phyloP scores from a whole-genome alignment of 2,797 vertebrate genomes.

The Xiphophorus birchmanni region DNA sequence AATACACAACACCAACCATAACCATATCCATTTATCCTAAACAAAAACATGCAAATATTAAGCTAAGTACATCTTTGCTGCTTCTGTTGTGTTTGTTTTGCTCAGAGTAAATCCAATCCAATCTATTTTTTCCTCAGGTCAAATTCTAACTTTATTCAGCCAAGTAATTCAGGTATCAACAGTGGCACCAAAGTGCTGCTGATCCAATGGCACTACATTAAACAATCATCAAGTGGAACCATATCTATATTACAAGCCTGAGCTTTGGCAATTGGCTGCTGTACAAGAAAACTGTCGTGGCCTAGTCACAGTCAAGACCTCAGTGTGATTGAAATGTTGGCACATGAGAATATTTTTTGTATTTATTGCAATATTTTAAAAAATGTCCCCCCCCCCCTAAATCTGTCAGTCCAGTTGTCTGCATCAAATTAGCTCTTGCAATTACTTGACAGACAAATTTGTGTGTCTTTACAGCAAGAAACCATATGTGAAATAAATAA shows the following conservation, averaged over 20 bases:
- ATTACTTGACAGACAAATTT: background rate
- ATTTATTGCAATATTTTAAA: background rate
- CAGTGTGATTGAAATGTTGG: background rate
- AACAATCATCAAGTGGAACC: background rate
- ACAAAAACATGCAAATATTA: background rate
- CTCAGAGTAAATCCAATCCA: background rate
- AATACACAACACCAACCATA: background rate
- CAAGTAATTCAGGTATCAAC: background rate
- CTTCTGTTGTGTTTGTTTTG: background rate
- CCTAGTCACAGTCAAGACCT: background rate
- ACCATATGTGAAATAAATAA: background rate
- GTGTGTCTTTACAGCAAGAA: too few relatives aligned
- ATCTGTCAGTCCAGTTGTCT: background rate
- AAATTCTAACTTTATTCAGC: background rate
- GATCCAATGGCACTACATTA: background rate
- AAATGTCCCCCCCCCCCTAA: rapidly evolving
- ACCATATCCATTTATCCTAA: background rate
- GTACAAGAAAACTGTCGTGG: background rate
- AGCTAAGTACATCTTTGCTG: background rate
- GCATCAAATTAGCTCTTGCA: background rate
- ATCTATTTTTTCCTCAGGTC: background rate
- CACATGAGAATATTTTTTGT: background rate
- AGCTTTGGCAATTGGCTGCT: background rate
- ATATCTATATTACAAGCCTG: background rate
- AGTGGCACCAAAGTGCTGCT: background rate